Evolutionary conservation across 2,888 invertebrate genomes (phyloP).

Genomic region (Himalopsyche anomala): DNA sequence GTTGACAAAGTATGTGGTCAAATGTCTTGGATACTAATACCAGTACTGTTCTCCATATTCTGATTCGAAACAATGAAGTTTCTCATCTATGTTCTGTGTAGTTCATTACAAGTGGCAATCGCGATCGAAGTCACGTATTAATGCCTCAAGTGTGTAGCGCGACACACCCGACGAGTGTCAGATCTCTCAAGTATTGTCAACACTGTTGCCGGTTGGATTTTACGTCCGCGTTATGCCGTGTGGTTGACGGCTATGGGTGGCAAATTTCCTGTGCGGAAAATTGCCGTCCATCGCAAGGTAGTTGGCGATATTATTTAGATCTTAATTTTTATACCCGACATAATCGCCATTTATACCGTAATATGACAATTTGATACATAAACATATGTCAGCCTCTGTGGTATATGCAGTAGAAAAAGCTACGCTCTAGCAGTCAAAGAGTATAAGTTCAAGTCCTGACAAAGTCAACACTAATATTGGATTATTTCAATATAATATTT

Average conservation of each 20-base stretch:
- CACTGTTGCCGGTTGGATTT: slow-evolving; percentile 57
- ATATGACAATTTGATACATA: no score
- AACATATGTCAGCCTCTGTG: no score
- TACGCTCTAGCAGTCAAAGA: no score
- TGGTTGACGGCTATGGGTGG: not conserved
- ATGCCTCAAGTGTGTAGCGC: not conserved
- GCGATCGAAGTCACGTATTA: slow-evolving; percentile 57
- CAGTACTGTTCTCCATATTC: not conserved
- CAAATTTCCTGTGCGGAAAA: not conserved
- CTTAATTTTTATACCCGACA: no score
- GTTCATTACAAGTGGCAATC: slow-evolving; percentile 44
- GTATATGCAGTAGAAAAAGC: no score
- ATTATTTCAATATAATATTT: no score
- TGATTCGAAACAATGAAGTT: not conserved
- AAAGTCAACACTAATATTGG: no score
- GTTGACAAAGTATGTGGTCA: no score
- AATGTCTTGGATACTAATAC: no score
- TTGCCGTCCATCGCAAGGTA: not conserved
- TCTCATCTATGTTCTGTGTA: not conserved
- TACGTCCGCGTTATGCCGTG: slow-evolving; percentile 47
- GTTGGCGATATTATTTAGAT: not conserved
- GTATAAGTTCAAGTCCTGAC: no score
- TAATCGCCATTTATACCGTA: no score
- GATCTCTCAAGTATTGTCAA: slow-evolving; percentile 52
- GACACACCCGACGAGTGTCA: slow-evolving; percentile 5